phyloP scores from a whole-genome alignment of 1,140 invertebrate species.

The Leptonema lineaticorne region DNA sequence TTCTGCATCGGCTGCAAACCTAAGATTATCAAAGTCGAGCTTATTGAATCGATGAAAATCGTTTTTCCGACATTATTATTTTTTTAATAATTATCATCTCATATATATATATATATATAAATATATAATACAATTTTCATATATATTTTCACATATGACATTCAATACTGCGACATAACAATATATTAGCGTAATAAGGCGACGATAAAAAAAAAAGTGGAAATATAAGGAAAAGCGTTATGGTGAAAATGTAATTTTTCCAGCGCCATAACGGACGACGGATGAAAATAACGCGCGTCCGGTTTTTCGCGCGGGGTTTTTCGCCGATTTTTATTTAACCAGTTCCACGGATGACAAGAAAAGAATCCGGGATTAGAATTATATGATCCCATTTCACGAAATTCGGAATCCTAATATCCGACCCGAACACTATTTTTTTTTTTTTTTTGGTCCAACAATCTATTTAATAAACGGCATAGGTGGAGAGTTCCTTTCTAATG shows the following conservation, averaged over 20 bases:
- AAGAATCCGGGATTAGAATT: constrained; percentile 4
- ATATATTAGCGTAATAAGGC: neutral
- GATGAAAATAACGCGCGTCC: too few relatives aligned
- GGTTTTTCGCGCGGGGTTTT: neutral
- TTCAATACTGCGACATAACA: neutral
- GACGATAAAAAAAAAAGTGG: neutral
- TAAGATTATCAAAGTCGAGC: neutral
- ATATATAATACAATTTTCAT: neutral
- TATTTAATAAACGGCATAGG: neutral
- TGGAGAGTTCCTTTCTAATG: neutral
- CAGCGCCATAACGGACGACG: neutral
- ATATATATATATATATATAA: neutral
- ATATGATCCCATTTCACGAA: neutral
- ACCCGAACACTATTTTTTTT: neutral
- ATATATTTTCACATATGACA: neutral
- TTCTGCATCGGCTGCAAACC: neutral
- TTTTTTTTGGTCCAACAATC: neutral
- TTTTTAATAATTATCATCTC: neutral
- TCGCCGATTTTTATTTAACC: constrained; percentile 8
- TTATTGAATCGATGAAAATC: too few relatives aligned
- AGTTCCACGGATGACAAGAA: neutral
- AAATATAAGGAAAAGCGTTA: too few relatives aligned
- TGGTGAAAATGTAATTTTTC: neutral
- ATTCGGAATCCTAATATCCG: constrained; percentile 11
- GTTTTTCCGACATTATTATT: too few relatives aligned